Percentiles rank a stretch among this genome's conserved stretches.
Evolutionary conservation across 2,888 invertebrate species (phyloP).

Genomic region (Ormyrus pomaceus): DNA sequence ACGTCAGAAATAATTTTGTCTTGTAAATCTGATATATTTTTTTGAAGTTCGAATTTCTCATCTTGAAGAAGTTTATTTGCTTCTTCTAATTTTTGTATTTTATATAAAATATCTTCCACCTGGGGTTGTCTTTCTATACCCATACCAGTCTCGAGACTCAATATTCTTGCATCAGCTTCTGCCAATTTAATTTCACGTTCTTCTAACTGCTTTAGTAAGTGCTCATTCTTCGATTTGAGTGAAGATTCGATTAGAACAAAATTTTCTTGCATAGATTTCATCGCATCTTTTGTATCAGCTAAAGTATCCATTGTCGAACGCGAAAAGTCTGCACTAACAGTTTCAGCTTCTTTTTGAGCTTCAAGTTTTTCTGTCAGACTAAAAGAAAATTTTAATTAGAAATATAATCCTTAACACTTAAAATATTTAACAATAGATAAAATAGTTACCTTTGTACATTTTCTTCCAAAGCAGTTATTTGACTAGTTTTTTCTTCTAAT

Average conservation of each 20-base stretch:
- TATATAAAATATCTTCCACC: conserved; percentile 65
- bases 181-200: conserved; percentile 78
- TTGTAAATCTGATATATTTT: conserved; percentile 67
- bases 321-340: conserved; percentile 66
- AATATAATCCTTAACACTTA: conserved; percentile 9
- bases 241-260: conserved; percentile 84
- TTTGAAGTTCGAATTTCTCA: conserved; percentile 70
- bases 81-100: conserved; percentile 65
- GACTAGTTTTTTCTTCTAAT: conserved; percentile 78
- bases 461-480: conserved; percentile 78
- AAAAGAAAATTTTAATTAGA: conserved; percentile 25
- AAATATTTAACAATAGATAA: not conserved
- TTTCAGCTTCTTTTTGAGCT: conserved; percentile 64
- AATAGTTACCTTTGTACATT: conserved; percentile 74
- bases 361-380: conserved; percentile 66
- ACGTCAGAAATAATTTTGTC: conserved; percentile 65
- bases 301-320: conserved; percentile 81
- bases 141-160: conserved; percentile 66
- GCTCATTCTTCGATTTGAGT: conserved; percentile 83
- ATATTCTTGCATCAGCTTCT: conserved; percentile 67
- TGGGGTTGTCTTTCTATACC: conserved; percentile 64
- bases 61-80: conserved; percentile 67
- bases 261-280: conserved; percentile 88
- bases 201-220: conserved; percentile 78
- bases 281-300: conserved; percentile 87